phyloP scores from a whole-genome alignment of 2,797 vertebrate genomes.

The Helarctos malayanus region DNA sequence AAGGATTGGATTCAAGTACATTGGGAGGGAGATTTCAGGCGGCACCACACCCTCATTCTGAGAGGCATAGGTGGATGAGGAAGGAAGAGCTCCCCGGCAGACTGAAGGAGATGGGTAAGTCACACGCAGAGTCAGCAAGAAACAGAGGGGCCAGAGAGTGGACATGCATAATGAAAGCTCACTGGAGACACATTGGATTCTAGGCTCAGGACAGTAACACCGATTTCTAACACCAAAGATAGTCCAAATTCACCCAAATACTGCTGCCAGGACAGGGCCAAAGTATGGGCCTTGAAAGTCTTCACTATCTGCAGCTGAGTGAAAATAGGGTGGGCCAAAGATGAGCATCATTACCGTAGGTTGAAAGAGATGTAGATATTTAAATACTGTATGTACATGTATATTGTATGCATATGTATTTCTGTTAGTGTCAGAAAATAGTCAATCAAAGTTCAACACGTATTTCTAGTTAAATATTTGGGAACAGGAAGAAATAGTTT shows the following conservation, averaged over 20 bases:
- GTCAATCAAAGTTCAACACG: neutral
- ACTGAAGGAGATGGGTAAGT: neutral
- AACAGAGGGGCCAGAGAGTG: neutral
- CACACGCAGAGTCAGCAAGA: neutral
- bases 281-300: rapidly evolving
- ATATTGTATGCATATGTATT: neutral
- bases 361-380: neutral
- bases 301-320: neutral
- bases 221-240: neutral
- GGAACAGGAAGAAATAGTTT: neutral
- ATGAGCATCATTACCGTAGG: neutral
- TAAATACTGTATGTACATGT: neutral
- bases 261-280: neutral
- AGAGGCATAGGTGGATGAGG: neutral
- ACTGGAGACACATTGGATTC: neutral
- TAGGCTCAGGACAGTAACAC: neutral
- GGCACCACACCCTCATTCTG: neutral
- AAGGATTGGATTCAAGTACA: neutral
- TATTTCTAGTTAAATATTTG: neutral
- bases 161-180: rapidly evolving
- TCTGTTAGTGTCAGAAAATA: neutral
- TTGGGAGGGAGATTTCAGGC: neutral
- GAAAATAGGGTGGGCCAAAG: neutral
- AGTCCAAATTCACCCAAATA: neutral
- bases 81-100: neutral